phyloP scores from a whole-genome alignment of 2,888 invertebrate species.

The Caenorhabditis wallacei region DNA sequence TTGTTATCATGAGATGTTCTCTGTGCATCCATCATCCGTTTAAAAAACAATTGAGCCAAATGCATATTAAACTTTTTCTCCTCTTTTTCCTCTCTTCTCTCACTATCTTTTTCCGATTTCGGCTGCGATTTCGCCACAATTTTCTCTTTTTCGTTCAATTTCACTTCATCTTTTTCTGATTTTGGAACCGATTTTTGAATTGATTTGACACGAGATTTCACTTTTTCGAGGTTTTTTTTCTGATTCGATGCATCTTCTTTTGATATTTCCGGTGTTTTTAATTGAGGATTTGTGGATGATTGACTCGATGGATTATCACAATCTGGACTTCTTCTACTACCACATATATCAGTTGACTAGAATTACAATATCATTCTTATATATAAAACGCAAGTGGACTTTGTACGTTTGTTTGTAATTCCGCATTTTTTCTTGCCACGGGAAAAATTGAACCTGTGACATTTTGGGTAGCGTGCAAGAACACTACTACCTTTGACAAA shows the following conservation, averaged over 20 bases:
- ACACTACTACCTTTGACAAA: too few species aligned
- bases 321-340: background rate
- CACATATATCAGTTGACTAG: too few species aligned
- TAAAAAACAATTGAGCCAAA: conserved; percentile 27
- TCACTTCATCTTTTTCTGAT: background rate
- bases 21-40: conserved; percentile 19
- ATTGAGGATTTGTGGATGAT: background rate
- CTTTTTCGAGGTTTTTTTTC: background rate
- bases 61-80: conserved; percentile 22
- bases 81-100: background rate
- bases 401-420: too few species aligned
- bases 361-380: background rate
- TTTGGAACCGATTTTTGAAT: background rate
- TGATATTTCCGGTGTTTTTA: background rate
- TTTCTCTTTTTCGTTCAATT: background rate
- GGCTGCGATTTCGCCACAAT: background rate
- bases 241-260: conserved; percentile 11
- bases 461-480: too few species aligned
- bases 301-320: background rate
- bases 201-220: background rate
- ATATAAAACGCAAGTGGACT: too few species aligned
- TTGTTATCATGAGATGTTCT: background rate
- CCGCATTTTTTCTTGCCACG: too few species aligned
- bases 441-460: too few species aligned
- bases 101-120: background rate